Base-by-base conservation (phyloP, 2,797 vertebrate genomes). In the Malurus leucopterus region DNA sequence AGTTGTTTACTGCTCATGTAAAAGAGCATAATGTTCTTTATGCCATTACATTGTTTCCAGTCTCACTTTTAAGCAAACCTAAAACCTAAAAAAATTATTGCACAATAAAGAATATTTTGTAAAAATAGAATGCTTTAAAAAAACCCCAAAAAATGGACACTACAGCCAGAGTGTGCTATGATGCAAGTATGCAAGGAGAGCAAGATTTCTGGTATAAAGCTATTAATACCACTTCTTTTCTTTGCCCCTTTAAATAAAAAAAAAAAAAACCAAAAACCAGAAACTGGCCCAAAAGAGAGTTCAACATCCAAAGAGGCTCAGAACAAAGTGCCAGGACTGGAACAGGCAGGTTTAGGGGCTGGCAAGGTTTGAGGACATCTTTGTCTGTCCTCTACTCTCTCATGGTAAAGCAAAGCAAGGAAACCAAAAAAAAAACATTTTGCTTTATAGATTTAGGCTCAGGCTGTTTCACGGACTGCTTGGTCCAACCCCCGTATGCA, bases 401-500 rank as follows among this genome's bases (percentile, higher is more conserved):
- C 29, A 11, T 14, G 36, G 47, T 64, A 90, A 90, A 86, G 15
- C 59, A 75, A 26, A 2, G 17, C 23, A 90, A 29, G 63, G 89
- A 43, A 17, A 72, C 6, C 29, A 75, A 76, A n/a, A 7, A 70
- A 63, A 32, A 32, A 4, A 5, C 2, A 10, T 72, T 84, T 76
- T 51, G 3, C 10, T 46, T 49, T 29, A 54, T 5, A 34, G 51
- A 16, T 29, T 80, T 41, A 68, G 38, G 13, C 23, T 75, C 26
- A 17, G 36, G 4, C 8, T 54, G 7, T 38, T 36, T 38, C 19
- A 40, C 1, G 19, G 15, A 34, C 26, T 64, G 46, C 49, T 84
- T 5, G 1, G 29, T 11, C n/a, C 68, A 29, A 50, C 4, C 4
- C 11, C 4, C 4, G 2, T 6, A 21, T 6, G 24, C 22, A 57